phyloP scores from a whole-genome alignment of 2,113 vertebrate genomes.

The Lasiurus borealis region DNA sequence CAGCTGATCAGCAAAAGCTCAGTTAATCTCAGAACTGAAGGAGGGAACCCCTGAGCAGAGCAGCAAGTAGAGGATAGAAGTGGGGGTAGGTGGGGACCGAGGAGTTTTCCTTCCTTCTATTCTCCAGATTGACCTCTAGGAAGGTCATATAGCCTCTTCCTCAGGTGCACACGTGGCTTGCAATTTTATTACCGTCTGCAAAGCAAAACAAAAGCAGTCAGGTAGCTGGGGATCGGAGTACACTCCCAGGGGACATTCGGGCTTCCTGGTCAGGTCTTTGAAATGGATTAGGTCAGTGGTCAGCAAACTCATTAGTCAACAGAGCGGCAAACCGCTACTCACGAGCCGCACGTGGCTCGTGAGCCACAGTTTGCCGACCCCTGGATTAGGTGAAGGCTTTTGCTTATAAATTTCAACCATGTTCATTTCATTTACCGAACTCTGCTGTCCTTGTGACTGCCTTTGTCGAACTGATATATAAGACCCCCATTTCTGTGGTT shows the following conservation, averaged over 20 bases:
- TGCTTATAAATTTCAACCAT: background rate
- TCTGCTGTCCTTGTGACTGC: background rate
- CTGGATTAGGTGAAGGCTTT: background rate
- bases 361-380: too few relatives aligned
- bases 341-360: too few relatives aligned
- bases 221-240: background rate
- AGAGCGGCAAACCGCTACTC: too few relatives aligned
- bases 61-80: accelerated
- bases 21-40: background rate
- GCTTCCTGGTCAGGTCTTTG: background rate
- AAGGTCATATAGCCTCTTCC: background rate
- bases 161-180: background rate
- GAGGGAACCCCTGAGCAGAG: background rate
- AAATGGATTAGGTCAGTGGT: background rate
- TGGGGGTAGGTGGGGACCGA: too few relatives aligned
- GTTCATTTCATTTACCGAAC: background rate
- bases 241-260: background rate
- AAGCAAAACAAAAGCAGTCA: background rate
- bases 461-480: background rate
- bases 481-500: background rate
- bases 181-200: background rate
- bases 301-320: too few relatives aligned
- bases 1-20: too few relatives aligned
- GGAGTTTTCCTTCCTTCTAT: accelerated
- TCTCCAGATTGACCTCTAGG: background rate